Percentiles rank a stretch among this genome's conserved stretches.
phyloP scores from a whole-genome alignment of 2,113 vertebrate genomes.

The Thamnaconus septentrionalis region DNA sequence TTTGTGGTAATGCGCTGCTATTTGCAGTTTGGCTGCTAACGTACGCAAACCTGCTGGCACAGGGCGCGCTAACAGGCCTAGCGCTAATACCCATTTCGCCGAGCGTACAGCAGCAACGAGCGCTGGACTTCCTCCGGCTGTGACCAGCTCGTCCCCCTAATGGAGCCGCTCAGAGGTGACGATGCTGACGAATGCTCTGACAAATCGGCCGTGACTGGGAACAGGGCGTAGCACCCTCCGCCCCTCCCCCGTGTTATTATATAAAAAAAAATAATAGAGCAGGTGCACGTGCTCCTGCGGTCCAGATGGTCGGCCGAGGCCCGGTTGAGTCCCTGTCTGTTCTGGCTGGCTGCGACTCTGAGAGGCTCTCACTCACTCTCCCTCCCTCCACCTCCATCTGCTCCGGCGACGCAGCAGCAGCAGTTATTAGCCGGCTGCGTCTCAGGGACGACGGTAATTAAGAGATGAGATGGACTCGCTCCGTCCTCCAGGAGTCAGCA shows the following conservation, averaged over 20 bases:
- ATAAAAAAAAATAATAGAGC: constrained; percentile 25
- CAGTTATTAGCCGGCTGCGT: constrained; percentile 54
- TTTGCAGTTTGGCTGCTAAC: constrained; percentile 32
- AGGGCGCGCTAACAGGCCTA: constrained; percentile 18
- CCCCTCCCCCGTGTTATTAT: constrained; percentile 34
- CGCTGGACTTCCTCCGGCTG: constrained; percentile 18
- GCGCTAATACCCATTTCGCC: constrained; percentile 12
- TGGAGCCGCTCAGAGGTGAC: constrained; percentile 26
- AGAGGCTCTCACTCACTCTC: constrained; percentile 6
- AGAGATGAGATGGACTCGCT: constrained; percentile 55
- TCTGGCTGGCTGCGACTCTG: constrained; percentile 35
- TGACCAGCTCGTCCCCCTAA: constrained; percentile 21
- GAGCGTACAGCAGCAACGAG: constrained; percentile 12
- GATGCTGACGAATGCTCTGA: constrained; percentile 48
- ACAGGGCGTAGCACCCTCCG: constrained; percentile 19
- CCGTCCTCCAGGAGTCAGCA: constrained; percentile 42
- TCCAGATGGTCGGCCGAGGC: constrained; percentile 57
- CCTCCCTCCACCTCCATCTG: constrained; percentile 55
- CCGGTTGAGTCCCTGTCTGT: constrained; percentile 45
- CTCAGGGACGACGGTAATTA: constrained; percentile 65
- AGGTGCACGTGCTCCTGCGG: constrained; percentile 22
- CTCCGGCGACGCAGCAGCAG: constrained; percentile 31
- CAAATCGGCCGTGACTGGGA: constrained; percentile 51
- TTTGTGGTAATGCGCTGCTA: constrained; percentile 50
- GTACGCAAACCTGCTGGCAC: constrained; percentile 21